Base-by-base conservation (phyloP, 2,797 vertebrate genomes). In the Microctenopoma lineatum region DNA sequence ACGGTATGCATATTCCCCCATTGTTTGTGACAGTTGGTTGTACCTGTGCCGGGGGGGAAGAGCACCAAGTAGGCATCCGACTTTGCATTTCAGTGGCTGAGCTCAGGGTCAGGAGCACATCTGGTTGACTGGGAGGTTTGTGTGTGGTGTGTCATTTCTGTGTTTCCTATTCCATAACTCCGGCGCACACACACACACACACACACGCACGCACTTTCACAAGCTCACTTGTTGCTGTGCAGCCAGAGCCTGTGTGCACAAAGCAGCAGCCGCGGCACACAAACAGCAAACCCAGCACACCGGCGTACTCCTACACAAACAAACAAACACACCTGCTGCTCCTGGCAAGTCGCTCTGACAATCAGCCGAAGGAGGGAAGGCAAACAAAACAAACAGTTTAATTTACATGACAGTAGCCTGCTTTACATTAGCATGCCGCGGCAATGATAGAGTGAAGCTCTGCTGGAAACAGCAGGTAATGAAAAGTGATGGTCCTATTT, bases 11-110 rank as follows among this genome's bases (percentile, higher is more conserved):
- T 86, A 92, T 87, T 85, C 73, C 75, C 79, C 88, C 83, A 91
- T 91, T 92, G 90, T 91, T 91, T 91, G 89, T 93, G 91, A 92
- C 91, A 93, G 92, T 91, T 91, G 87, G 89, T 84, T 86, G 91
- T 92, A 88, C 85, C 84, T 87, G 85, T 4, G 69, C 79, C 34
- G 81, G 80, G 81, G 39, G 39, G 83, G 84, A 47, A 65, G 80
- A 67, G 84, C 63, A 59, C 79, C 79, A 84, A 85, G 84, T 68
- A 84, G 85, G 88, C 87, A 91, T 79, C 75, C 71, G 42, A 88
- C 87, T 92, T 92, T 92, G 89, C 90, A 92, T 93, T 92, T 92
- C 89, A 88, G 88, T 84, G 84, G 85, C 87, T 87, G 84, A 89
- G 88, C 89, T 84, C 85, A 73, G 88, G 91, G 92, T 93, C 91